Percentiles rank a stretch among this genome's conserved stretches.
Conservation (phyloP, 2,888 invertebrate genomes). For the Nomada lathburiana region DNA sequence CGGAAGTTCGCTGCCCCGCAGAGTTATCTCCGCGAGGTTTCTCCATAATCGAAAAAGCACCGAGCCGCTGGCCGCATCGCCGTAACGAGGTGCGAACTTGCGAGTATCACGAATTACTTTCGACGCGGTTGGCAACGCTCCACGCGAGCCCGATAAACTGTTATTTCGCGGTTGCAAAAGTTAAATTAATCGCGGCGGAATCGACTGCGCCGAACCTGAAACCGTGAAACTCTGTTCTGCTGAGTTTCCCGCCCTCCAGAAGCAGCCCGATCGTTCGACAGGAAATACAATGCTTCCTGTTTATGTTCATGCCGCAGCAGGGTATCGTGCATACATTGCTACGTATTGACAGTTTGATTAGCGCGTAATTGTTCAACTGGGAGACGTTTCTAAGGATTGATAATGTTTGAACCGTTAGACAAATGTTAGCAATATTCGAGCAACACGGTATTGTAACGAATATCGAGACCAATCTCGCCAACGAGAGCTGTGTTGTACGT, state of each 20-base stretch:
- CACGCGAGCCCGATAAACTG: constrained; percentile 46
- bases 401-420: too few species aligned
- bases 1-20: constrained; percentile 16
- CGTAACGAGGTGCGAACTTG: constrained; percentile 64
- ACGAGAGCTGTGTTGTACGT: too few species aligned
- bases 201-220: background rate
- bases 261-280: constrained; percentile 10
- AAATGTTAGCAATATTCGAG: too few species aligned
- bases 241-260: constrained; percentile 3
- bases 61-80: constrained; percentile 10
- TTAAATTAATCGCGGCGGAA: constrained; percentile 44
- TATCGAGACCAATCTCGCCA: too few species aligned
- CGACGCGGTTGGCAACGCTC: constrained; percentile 55
- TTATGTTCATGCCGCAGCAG: background rate
- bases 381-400: background rate
- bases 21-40: background rate
- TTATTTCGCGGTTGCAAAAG: constrained; percentile 33
- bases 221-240: background rate
- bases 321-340: background rate
- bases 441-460: too few species aligned
- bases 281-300: background rate
- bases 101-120: constrained; percentile 60
- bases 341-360: background rate
- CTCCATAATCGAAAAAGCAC: constrained; percentile 48
- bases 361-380: background rate